A percentile compares a stretch with the other conserved stretches of the same genome.
Evolutionary conservation across 2,888 invertebrate genomes (phyloP).

Genomic region (Pediacus dermestoides): DNA sequence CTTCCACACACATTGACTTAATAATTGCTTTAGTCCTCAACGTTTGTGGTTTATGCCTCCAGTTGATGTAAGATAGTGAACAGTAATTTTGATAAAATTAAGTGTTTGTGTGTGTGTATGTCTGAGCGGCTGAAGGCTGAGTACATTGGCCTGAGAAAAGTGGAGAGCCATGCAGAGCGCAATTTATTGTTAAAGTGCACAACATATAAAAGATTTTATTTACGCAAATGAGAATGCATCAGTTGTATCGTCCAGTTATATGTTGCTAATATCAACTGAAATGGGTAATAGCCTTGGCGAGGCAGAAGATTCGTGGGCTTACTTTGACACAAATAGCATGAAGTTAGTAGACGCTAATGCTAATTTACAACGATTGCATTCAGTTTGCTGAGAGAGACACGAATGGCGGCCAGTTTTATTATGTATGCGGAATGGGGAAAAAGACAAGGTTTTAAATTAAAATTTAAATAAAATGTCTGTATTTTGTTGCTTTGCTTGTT

Average conservation of each 20-base stretch:
- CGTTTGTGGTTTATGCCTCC: no score
- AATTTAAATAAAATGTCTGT: constrained; percentile 49
- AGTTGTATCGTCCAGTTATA: constrained; percentile 27
- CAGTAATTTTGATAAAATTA: no score
- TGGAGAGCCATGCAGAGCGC: constrained; percentile 17
- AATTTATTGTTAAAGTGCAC: no score
- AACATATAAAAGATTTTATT: constrained; percentile 26
- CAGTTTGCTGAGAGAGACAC: constrained; percentile 38
- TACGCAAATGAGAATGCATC: constrained; percentile 24
- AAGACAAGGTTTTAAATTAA: constrained; percentile 47
- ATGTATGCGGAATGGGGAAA: constrained; percentile 40
- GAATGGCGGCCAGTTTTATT: constrained; percentile 43
- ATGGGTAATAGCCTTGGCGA: constrained; percentile 20
- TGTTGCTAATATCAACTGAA: constrained; percentile 17
- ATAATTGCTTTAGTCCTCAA: no score
- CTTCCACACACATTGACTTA: no score
- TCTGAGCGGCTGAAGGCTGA: no score
- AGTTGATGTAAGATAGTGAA: no score
- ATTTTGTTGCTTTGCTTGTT: constrained; percentile 40
- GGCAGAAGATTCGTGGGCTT: constrained; percentile 42
- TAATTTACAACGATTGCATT: constrained; percentile 50
- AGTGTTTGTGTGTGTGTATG: no score
- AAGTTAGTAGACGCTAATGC: constrained; percentile 50
- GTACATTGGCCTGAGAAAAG: constrained; percentile 22
- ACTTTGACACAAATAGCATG: constrained; percentile 49